Percentiles rank a stretch among this genome's conserved stretches.
phyloP scores from a whole-genome alignment of 2,888 invertebrate genomes.

The Panzeria rudis region DNA sequence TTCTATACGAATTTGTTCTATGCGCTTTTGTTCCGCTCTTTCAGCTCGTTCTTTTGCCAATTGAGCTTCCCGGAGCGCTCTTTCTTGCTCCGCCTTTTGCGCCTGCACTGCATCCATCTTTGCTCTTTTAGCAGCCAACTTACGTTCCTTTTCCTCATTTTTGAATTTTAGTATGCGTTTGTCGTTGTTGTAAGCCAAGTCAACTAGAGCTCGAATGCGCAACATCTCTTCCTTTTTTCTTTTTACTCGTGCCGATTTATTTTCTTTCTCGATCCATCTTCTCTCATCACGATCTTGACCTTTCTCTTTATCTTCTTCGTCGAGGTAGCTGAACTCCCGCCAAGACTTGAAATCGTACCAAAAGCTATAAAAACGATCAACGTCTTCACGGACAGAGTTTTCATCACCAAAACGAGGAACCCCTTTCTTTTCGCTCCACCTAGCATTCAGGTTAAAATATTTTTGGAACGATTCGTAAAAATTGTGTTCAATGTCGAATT shows the following conservation, averaged over 20 bases:
- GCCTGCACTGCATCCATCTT: slow-evolving; percentile 93
- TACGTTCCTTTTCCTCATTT: slow-evolving; percentile 96
- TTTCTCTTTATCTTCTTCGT: slow-evolving; percentile 99
- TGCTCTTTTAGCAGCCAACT: slow-evolving; percentile 94
- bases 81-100: slow-evolving; percentile 92
- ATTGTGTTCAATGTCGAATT: slow-evolving; percentile 90
- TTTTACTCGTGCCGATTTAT: slow-evolving; percentile 95
- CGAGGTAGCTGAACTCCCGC: slow-evolving; percentile 99
- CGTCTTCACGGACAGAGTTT: slow-evolving; percentile 91
- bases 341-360: slow-evolving; percentile 99
- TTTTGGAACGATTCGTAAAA: slow-evolving; percentile 89
- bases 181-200: slow-evolving; percentile 96
- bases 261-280: slow-evolving; percentile 99
- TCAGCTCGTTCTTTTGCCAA: slow-evolving; percentile 91
- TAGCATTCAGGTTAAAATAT: slow-evolving; percentile 90
- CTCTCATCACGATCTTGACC: slow-evolving; percentile 98
- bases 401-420: slow-evolving; percentile 92
- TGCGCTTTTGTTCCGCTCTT: slow-evolving; percentile 91
- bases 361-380: slow-evolving; percentile 97
- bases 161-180: slow-evolving; percentile 96
- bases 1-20: slow-evolving; percentile 93
- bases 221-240: slow-evolving; percentile 98
- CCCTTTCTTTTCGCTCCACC: slow-evolving; percentile 95
- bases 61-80: slow-evolving; percentile 89
- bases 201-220: slow-evolving; percentile 94